phyloP scores from a whole-genome alignment of 2,113 vertebrate species.

The Sinocyclocheilus anophthalmus region DNA sequence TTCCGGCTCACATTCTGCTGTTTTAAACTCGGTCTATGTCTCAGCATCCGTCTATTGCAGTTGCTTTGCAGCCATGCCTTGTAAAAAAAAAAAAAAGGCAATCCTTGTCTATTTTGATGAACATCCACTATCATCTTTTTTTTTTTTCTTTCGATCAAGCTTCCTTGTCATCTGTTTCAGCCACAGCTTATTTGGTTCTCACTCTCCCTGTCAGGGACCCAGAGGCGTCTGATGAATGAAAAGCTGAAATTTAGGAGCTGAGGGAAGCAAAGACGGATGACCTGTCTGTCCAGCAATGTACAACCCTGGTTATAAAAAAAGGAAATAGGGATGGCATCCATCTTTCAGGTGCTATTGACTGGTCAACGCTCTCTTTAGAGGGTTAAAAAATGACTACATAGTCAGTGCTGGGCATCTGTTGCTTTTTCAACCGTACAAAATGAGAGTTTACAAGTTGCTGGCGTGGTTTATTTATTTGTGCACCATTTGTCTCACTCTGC shows the following conservation, averaged over 20 bases:
- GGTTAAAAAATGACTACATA: background rate
- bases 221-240: conserved; percentile 40
- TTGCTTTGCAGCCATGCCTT: background rate
- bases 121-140: background rate
- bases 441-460: conserved; percentile 20
- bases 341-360: conserved; percentile 23
- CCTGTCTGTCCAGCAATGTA: background rate
- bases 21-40: background rate
- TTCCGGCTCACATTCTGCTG: background rate
- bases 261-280: conserved; percentile 18
- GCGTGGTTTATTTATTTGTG: background rate
- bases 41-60: background rate
- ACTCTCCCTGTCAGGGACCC: background rate
- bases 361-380: conserved; percentile 1
- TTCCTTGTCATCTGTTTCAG: conserved; percentile 31
- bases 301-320: background rate
- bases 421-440: conserved; percentile 7
- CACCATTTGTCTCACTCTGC: conserved; percentile 4
- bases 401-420: conserved; percentile 20
- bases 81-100: background rate
- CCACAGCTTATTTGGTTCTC: conserved; percentile 6
- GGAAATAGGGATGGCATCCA: background rate
- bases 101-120: background rate
- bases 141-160: background rate
- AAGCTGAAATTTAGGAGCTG: background rate